Conservation (phyloP, 2,888 invertebrate species). For the Melanostoma scalare region DNA sequence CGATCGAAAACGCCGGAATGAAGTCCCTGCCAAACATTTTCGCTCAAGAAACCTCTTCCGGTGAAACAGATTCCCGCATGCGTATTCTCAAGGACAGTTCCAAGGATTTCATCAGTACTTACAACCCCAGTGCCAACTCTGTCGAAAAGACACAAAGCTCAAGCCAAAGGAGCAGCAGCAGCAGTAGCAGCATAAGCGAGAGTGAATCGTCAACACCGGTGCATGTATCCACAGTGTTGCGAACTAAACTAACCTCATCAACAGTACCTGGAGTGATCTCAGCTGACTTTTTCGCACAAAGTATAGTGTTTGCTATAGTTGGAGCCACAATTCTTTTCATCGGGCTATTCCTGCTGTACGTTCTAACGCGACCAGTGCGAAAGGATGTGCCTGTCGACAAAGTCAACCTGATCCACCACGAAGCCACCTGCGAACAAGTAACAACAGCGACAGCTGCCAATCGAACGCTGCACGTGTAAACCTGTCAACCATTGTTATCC, state of each 20-base stretch:
- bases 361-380: constrained; percentile 74
- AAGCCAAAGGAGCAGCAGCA: constrained; percentile 38
- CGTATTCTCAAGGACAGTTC: constrained; percentile 77
- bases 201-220: constrained; percentile 53
- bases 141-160: constrained; percentile 53
- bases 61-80: constrained; percentile 76
- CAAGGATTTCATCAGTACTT: constrained; percentile 76
- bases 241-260: constrained; percentile 73
- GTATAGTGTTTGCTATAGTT: constrained; percentile 74
- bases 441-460: constrained; percentile 67
- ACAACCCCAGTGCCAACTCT: constrained; percentile 75
- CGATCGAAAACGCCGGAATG: constrained; percentile 74
- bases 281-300: constrained; percentile 69
- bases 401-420: constrained; percentile 75
- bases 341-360: constrained; percentile 74
- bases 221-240: constrained; percentile 72
- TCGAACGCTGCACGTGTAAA: constrained; percentile 77
- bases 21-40: constrained; percentile 74
- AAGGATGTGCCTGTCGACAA: constrained; percentile 75
- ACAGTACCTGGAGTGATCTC: constrained; percentile 56
- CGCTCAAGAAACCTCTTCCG: constrained; percentile 73
- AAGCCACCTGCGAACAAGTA: constrained; percentile 74
- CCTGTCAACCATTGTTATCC: constrained; percentile 46
- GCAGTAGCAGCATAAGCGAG: constrained; percentile 37
- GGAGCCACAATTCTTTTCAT: constrained; percentile 75